A percentile compares a stretch with the other conserved stretches of the same genome.
phyloP scores from a whole-genome alignment of 2,113 vertebrate genomes.

The Speoplatyrhinus poulsoni region DNA sequence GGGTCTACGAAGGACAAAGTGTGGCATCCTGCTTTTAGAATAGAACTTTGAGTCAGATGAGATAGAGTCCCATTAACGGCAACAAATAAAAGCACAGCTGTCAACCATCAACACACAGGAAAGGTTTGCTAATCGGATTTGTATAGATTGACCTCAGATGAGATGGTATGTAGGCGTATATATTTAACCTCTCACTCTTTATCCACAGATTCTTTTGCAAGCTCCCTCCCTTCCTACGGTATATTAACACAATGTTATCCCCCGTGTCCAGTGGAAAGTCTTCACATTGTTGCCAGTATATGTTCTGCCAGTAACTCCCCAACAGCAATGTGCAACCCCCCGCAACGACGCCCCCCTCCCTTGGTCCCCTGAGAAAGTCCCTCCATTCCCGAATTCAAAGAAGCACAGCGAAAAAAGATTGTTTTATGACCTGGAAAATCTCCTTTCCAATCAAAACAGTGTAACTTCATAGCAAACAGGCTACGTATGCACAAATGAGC shows the following conservation, averaged over 20 bases:
- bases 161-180: background rate
- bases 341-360: background rate
- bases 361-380: background rate
- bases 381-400: background rate
- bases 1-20: conserved; percentile 1
- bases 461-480: background rate
- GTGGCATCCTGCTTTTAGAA: conserved; percentile 35
- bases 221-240: background rate
- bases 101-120: background rate
- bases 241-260: conserved; percentile 1
- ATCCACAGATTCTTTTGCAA: background rate
- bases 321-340: background rate
- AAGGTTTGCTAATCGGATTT: background rate
- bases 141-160: background rate
- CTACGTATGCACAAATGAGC: background rate
- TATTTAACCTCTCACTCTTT: conserved; percentile 3
- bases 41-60: background rate
- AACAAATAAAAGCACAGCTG: background rate
- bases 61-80: background rate
- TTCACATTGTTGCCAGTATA: background rate
- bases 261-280: conserved; percentile 3
- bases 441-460: background rate
- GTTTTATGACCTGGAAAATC: conserved; percentile 8
- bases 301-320: background rate
- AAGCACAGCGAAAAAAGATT: conserved; percentile 1